A percentile compares a stretch with the other conserved stretches of the same genome.
phyloP scores from a whole-genome alignment of 2,888 invertebrate genomes.

The Tethea ocularis region DNA sequence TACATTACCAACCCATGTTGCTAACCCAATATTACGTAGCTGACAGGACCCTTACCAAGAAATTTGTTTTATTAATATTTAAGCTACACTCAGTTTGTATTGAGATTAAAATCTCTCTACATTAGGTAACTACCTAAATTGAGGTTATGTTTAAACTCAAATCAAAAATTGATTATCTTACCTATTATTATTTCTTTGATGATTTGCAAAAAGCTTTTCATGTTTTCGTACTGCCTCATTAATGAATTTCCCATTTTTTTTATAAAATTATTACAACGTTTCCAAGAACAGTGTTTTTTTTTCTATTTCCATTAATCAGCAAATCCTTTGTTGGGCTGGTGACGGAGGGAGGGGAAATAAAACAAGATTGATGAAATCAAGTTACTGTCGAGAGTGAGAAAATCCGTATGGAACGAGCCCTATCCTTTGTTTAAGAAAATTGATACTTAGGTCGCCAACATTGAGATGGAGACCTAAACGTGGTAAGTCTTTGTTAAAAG shows the following conservation, averaged over 20 bases:
- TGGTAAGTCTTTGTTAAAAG: conserved; percentile 23
- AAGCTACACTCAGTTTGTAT: conserved; percentile 8
- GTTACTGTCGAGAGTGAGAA: conserved; percentile 33
- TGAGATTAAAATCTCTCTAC: background rate
- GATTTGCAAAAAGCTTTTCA: background rate
- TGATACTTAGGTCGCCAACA: conserved; percentile 27
- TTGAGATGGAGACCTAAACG: conserved; percentile 30
- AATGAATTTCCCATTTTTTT: background rate
- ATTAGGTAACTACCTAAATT: too few relatives aligned
- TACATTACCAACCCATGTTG: conserved; percentile 31
- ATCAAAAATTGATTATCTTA: too few relatives aligned
- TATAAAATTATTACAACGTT: background rate
- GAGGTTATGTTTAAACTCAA: too few relatives aligned
- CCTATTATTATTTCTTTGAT: background rate
- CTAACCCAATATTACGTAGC: conserved; percentile 32
- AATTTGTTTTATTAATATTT: conserved; percentile 39
- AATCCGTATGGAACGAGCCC: conserved; percentile 22
- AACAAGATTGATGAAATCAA: conserved; percentile 41
- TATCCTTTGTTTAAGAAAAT: conserved; percentile 33
- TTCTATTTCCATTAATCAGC: conserved; percentile 32
- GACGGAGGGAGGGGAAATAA: conserved; percentile 30
- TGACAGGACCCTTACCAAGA: conserved; percentile 35
- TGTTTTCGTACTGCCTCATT: background rate
- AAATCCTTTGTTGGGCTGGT: conserved; percentile 27
- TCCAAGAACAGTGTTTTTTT: conserved; percentile 15